A percentile compares a stretch with the other conserved stretches of the same genome.
Conservation (phyloP, 2,888 invertebrate genomes). For the Amblyteles armatorius region DNA sequence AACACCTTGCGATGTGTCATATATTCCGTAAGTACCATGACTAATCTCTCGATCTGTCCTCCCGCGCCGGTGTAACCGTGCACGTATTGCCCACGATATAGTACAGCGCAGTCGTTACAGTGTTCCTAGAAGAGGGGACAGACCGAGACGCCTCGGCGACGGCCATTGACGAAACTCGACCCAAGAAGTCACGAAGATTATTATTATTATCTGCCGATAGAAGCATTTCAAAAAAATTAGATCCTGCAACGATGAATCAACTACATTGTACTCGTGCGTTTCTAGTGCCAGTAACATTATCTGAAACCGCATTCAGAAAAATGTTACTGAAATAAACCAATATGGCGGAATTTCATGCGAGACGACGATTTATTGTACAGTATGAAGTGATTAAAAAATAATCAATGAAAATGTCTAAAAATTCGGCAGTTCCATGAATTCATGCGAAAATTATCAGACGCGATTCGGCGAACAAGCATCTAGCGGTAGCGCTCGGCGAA, state of each 20-base stretch:
- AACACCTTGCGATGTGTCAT: constrained; percentile 12
- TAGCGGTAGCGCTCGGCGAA: no score
- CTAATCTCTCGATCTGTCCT: constrained; percentile 17
- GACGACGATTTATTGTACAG: no score
- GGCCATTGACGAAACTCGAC: background rate
- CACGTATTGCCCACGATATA: background rate
- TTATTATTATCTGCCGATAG: background rate
- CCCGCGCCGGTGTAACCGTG: background rate
- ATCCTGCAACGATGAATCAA: background rate
- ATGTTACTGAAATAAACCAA: no score
- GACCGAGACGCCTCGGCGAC: background rate
- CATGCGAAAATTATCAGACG: no score
- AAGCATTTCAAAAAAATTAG: background rate
- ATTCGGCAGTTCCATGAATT: no score
- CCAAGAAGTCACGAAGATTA: background rate
- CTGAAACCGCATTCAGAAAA: no score
- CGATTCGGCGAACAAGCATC: no score
- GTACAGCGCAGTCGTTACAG: background rate
- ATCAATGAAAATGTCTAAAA: no score
- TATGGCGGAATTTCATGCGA: no score
- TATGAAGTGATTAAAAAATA: no score
- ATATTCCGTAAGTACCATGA: constrained; percentile 10
- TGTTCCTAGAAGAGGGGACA: background rate
- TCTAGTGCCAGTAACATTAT: background rate
- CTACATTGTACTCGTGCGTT: background rate